Conservation (phyloP, 2,888 invertebrate genomes). For the Chouioia cunea region DNA sequence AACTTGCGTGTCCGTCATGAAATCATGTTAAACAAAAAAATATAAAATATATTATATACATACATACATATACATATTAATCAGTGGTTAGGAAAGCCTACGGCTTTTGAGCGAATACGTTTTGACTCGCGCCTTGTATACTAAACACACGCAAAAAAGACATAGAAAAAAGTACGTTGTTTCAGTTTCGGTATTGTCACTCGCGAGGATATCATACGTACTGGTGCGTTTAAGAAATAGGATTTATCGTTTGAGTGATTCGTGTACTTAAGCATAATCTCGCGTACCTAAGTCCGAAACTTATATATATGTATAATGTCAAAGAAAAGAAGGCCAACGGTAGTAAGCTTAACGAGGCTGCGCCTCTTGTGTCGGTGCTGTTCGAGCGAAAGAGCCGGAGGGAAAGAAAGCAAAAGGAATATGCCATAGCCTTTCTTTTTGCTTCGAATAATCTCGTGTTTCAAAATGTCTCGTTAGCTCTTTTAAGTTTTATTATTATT, state of each 20-base stretch:
- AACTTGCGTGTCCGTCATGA: constrained; percentile 32
- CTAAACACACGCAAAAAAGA: constrained; percentile 32
- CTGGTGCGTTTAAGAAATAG: constrained; percentile 1
- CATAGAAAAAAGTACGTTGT: constrained; percentile 41
- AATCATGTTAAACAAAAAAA: constrained; percentile 23
- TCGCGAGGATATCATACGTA: constrained; percentile 17
- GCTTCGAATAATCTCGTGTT: not conserved
- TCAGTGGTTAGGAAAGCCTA: constrained; percentile 15
- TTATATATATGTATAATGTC: constrained; percentile 25
- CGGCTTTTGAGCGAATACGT: constrained; percentile 32
- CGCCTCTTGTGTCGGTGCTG: constrained; percentile 26
- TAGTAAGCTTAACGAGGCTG: constrained; percentile 30
- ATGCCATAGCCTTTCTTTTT: constrained; percentile 3
- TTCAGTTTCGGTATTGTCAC: constrained; percentile 38
- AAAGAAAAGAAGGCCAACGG: constrained; percentile 23
- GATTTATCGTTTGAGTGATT: constrained; percentile 46
- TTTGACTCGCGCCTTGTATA: constrained; percentile 41
- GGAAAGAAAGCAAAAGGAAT: constrained; percentile 29
- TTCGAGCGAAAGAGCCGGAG: constrained; percentile 37
- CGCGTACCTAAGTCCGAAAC: constrained; percentile 36
- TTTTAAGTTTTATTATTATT: constrained; percentile 25
- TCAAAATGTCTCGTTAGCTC: constrained; percentile 8
- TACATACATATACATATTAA: not conserved
- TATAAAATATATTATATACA: constrained; percentile 4
- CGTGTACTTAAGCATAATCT: constrained; percentile 48